Base-by-base conservation (phyloP, 1,140 invertebrate genomes). In the Eupeodes corollae region DNA sequence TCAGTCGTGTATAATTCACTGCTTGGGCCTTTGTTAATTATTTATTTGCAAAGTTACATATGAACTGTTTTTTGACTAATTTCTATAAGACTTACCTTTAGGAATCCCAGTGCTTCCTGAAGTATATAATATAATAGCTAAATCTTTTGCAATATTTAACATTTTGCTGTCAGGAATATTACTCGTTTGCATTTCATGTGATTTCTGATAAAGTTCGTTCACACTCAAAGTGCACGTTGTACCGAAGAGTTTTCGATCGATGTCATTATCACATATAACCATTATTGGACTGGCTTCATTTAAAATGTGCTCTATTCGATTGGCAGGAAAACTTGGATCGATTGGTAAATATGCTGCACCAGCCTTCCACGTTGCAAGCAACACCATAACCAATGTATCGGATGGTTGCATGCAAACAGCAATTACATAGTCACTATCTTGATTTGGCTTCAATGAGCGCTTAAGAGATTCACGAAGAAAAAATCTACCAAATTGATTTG, bases 21-120 rank as follows among this genome's bases (percentile, higher is more conserved):
- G n/a, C n/a, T n/a, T n/a, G n/a, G n/a, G n/a, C n/a, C n/a, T n/a
- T n/a, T n/a, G n/a, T n/a, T n/a, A n/a, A n/a, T n/a, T n/a, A n/a
- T n/a, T n/a, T n/a, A n/a, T n/a, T n/a, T n/a, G n/a, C n/a, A n/a
- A n/a, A n/a, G n/a, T n/a, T n/a, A n/a, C n/a, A n/a, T n/a, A n/a
- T n/a, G n/a, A n/a, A n/a, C n/a, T n/a, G n/a, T n/a, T n/a, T n/a
- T n/a, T n/a, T n/a, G n/a, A 63, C 31, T 73, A 74, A 77, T 88
- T n/a, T n/a, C n/a, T n/a, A n/a, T n/a, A n/a, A n/a, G n/a, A n/a
- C n/a, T n/a, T n/a, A n/a, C n/a, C 91, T 79, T 95, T 95, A 3
- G 91, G 91, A 35, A 86, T 73, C 38, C 91, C 92, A 10, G 91
- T 94, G 61, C 90, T 93, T 33, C 92, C 91, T 40, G 90, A 94